Evolutionary conservation across 2,113 vertebrate genomes (phyloP).

Genomic region (Meriones unguiculatus): DNA sequence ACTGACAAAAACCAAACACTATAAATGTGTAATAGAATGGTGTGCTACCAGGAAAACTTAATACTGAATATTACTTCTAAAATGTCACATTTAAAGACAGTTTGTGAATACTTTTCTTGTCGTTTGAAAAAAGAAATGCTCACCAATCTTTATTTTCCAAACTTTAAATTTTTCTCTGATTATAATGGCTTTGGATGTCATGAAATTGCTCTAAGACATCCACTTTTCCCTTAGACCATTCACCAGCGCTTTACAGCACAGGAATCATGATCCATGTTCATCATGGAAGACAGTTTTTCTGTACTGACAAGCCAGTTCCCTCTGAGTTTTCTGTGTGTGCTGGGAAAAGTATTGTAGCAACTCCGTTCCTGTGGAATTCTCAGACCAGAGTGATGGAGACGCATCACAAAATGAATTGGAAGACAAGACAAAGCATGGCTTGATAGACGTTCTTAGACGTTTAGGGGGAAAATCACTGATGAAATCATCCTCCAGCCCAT

Average conservation of each 20-base stretch:
- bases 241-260: not conserved
- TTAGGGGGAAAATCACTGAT: conserved; percentile 7
- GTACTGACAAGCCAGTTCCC: not conserved
- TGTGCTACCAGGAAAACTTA: not conserved
- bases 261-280: not conserved
- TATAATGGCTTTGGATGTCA: not conserved
- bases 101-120: not conserved
- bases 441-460: not conserved
- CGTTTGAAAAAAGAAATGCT: not conserved
- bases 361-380: conserved; percentile 3
- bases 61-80: conserved; percentile 3
- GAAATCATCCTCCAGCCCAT: conserved; percentile 11
- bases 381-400: not conserved
- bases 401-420: not conserved
- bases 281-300: not conserved
- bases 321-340: not conserved
- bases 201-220: not conserved
- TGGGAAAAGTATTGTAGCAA: not conserved
- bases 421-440: not conserved
- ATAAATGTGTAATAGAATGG: not conserved
- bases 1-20: not conserved
- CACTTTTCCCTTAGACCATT: not conserved
- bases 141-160: conserved; percentile 14
- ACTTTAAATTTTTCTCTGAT: conserved; percentile 20
- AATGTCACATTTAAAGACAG: not conserved